Evolutionary conservation across 1,140 invertebrate species (phyloP).

Genomic region (Drosophila nebulosa): DNA sequence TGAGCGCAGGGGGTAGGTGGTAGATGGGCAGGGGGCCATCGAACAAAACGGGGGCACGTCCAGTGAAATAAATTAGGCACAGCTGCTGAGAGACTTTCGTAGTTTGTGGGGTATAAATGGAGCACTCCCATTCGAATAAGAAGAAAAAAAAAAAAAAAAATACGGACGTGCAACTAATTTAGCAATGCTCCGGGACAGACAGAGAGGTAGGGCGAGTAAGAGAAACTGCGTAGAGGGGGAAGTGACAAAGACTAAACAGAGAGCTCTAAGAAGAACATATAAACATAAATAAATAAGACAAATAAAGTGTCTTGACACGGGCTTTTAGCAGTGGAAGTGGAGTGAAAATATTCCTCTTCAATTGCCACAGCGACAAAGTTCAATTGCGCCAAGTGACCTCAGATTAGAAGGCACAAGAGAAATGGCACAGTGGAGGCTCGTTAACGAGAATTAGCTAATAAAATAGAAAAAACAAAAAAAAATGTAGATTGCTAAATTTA

Average conservation of each 20-base stretch:
- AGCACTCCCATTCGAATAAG: slow-evolving; percentile 16
- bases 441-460: neutral
- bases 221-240: neutral
- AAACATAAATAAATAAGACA: slow-evolving; percentile 76
- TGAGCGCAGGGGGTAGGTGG: neutral
- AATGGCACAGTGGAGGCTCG: neutral
- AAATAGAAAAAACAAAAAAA: neutral
- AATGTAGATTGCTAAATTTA: neutral
- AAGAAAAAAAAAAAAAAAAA: neutral
- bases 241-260: neutral
- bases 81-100: slow-evolving; percentile 48
- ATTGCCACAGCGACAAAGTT: slow-evolving; percentile 46
- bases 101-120: neutral
- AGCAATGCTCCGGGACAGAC: slow-evolving; percentile 27
- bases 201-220: neutral
- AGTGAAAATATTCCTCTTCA: slow-evolving; percentile 11
- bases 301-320: slow-evolving; percentile 70
- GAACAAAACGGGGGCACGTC: slow-evolving; percentile 57
- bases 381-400: slow-evolving; percentile 50
- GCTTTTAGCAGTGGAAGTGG: slow-evolving; percentile 56
- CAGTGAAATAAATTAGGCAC: slow-evolving; percentile 74
- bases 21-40: slow-evolving; percentile 12
- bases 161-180: slow-evolving; percentile 65
- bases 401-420: neutral
- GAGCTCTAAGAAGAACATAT: slow-evolving; percentile 44